Evolutionary conservation across 2,113 vertebrate genomes (phyloP).

Genomic region (Montifringilla adamsi): DNA sequence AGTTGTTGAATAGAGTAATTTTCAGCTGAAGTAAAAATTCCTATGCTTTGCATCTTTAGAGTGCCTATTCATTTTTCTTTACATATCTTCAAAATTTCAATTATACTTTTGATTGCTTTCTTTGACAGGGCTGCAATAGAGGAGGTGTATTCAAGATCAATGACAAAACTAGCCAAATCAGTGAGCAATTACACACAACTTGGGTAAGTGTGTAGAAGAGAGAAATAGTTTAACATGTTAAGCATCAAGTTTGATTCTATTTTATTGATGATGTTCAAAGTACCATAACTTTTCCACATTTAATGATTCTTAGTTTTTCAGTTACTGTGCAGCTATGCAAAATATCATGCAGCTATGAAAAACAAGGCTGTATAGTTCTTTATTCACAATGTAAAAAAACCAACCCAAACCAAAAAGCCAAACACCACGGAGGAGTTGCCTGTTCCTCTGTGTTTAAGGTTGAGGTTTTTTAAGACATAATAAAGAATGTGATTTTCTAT

Average conservation of each 20-base stretch:
- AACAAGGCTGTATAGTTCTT: background rate
- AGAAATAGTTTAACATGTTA: background rate
- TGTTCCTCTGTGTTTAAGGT: background rate
- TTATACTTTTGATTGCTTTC: constrained; percentile 13
- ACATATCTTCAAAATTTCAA: background rate
- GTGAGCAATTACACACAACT: constrained; percentile 90
- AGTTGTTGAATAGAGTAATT: background rate
- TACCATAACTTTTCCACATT: background rate
- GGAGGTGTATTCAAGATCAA: constrained; percentile 89
- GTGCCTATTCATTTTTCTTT: background rate
- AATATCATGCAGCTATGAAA: background rate
- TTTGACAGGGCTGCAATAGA: constrained; percentile 86
- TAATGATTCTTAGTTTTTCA: background rate
- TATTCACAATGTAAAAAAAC: background rate
- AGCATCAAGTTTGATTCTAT: background rate
- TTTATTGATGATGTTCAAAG: background rate
- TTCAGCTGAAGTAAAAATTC: background rate
- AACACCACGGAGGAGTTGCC: background rate
- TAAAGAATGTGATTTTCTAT: background rate
- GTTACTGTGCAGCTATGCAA: background rate
- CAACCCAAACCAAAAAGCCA: background rate
- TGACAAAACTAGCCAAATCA: constrained; percentile 92
- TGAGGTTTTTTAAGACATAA: background rate
- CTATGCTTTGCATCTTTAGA: background rate
- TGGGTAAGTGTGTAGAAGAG: constrained; percentile 73